phyloP scores from a whole-genome alignment of 2,113 vertebrate species.

The Cynopterus brachyotis region DNA sequence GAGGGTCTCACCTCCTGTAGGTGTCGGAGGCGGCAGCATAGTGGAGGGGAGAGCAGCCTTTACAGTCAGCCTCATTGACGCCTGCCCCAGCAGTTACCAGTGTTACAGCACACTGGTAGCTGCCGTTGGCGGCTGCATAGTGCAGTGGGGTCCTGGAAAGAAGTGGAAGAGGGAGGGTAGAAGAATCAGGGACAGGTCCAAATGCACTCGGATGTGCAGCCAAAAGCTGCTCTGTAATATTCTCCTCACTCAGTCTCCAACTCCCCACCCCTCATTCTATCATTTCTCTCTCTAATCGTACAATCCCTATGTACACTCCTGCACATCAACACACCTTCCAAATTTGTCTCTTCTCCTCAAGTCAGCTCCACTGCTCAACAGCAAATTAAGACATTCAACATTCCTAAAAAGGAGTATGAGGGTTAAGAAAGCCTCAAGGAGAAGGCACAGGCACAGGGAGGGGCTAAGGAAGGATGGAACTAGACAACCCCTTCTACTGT shows the following conservation, averaged over 20 bases:
- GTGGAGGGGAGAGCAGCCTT: constrained; percentile 94
- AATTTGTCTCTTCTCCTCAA: constrained; percentile 92
- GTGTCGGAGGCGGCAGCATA: constrained; percentile 94
- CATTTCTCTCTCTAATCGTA: not conserved
- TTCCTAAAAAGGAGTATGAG: constrained; percentile 83
- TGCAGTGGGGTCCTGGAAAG: constrained; percentile 92
- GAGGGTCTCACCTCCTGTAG: constrained; percentile 88
- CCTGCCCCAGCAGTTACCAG: constrained; percentile 92
- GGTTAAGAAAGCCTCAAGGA: not conserved
- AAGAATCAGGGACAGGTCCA: not conserved
- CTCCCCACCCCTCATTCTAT: not conserved
- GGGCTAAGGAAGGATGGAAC: not conserved
- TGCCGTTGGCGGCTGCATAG: constrained; percentile 94
- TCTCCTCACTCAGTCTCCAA: not conserved
- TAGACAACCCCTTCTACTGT: not conserved
- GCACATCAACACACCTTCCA: constrained; percentile 85
- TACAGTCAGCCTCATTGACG: constrained; percentile 91
- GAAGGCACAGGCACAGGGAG: not conserved
- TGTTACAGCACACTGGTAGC: constrained; percentile 91
- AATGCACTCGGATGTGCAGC: not conserved
- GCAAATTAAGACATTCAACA: constrained; percentile 95
- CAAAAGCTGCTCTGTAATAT: not conserved
- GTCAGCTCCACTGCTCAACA: constrained; percentile 92
- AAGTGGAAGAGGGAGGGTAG: not conserved
- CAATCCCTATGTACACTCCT: accelerated